A percentile compares a stretch with the other conserved stretches of the same genome.
Evolutionary conservation across 2,113 vertebrate species (phyloP).

Genomic region (Ornithorhynchus anatinus): DNA sequence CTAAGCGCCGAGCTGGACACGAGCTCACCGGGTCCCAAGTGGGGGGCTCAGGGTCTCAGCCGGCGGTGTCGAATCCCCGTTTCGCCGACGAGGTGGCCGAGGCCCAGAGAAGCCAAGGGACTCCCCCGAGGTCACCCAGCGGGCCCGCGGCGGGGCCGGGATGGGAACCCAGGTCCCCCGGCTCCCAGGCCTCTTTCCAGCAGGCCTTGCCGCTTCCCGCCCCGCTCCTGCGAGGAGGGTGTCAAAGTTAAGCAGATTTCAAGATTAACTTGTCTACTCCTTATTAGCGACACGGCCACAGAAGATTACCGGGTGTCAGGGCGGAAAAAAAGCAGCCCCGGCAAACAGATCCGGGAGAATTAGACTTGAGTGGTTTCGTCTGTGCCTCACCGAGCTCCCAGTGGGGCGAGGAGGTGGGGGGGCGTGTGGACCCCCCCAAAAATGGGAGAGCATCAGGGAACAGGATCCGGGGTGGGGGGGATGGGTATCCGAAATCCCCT

Average conservation of each 20-base stretch:
- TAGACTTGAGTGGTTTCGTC: background rate
- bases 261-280: conserved; percentile 13
- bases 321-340: background rate
- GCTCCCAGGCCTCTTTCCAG: background rate
- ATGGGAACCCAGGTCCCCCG: background rate
- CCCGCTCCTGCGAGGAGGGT: background rate
- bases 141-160: background rate
- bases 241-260: conserved; percentile 43
- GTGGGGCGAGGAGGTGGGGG: background rate
- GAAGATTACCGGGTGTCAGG: background rate
- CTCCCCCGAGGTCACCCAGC: fast-evolving
- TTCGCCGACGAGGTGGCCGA: too few relatives aligned
- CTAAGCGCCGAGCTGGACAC: too few relatives aligned
- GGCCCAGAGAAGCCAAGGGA: too few relatives aligned
- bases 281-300: background rate
- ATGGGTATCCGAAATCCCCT: too few relatives aligned
- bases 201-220: background rate
- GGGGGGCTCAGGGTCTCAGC: too few relatives aligned
- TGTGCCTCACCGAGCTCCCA: background rate
- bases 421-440: background rate
- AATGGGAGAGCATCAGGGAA: fast-evolving
- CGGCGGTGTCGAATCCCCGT: too few relatives aligned
- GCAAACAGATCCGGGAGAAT: fast-evolving
- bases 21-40: too few relatives aligned
- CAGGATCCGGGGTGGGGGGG: too few relatives aligned